A percentile compares a stretch with the other conserved stretches of the same genome.
phyloP scores from a whole-genome alignment of 2,888 invertebrate genomes.

The Dryocosmus kuriphilus region DNA sequence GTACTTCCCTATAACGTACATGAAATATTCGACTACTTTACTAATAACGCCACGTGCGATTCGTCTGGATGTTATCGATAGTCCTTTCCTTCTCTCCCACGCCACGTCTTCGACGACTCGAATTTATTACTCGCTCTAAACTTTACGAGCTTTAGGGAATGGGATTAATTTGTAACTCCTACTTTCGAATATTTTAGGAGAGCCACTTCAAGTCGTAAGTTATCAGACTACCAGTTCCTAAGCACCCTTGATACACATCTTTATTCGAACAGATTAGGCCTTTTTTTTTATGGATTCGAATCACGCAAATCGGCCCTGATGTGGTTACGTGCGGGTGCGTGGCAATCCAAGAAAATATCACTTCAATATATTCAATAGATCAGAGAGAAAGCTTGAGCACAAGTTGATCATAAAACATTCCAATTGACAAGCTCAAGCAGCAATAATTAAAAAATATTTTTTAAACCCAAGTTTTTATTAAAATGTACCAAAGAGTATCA shows the following conservation, averaged over 20 bases:
- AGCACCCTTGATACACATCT: slow-evolving; percentile 19
- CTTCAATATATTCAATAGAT: too few relatives aligned
- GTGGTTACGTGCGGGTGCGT: neutral
- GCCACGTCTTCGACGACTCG: slow-evolving; percentile 36
- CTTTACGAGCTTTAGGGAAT: neutral
- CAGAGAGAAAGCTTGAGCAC: too few relatives aligned
- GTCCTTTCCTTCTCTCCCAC: slow-evolving; percentile 37
- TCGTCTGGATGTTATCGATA: slow-evolving; percentile 42
- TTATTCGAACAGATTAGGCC: neutral
- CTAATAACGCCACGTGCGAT: slow-evolving; percentile 41
- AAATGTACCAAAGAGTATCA: too few relatives aligned
- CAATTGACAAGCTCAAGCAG: too few relatives aligned
- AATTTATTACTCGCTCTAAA: slow-evolving; percentile 26
- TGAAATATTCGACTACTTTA: slow-evolving; percentile 40
- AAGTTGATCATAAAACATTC: too few relatives aligned
- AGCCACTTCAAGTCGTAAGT: neutral
- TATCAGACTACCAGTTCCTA: neutral
- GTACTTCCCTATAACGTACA: slow-evolving; percentile 28
- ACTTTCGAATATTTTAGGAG: neutral
- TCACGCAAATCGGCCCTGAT: slow-evolving; percentile 19
- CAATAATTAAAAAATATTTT: too few relatives aligned
- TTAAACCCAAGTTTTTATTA: too few relatives aligned
- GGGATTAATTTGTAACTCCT: slow-evolving; percentile 15
- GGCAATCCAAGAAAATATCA: too few relatives aligned
- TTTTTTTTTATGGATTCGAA: neutral